A percentile compares a stretch with the other conserved stretches of the same genome.
These are phyloP conservation scores for Tyria jacobaeae DNA, from an alignment of 2,888 invertebrate species.

Conservation along the genomic window DNA sequence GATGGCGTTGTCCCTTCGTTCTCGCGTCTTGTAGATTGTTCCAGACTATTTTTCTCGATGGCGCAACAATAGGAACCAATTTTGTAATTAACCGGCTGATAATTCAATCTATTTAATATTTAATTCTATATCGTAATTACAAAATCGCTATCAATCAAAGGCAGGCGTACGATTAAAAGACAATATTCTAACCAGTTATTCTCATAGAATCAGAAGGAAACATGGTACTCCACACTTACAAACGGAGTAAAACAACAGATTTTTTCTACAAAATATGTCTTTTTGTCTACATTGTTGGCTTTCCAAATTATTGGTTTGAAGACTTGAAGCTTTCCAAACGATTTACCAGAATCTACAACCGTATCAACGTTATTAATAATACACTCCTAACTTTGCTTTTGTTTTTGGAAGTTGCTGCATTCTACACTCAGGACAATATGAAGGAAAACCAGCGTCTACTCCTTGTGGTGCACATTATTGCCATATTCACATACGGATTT, in stretches of 20 bases:
- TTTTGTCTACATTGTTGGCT: slow-evolving; percentile 42
- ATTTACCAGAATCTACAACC: slow-evolving; percentile 35
- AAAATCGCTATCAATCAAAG: slow-evolving; percentile 4
- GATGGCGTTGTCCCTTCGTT: too few species aligned
- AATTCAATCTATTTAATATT: background rate
- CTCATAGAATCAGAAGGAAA: background rate
- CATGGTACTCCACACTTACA: slow-evolving; percentile 18
- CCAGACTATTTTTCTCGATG: too few species aligned
- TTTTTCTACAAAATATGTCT: slow-evolving; percentile 45
- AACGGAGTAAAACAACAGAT: slow-evolving; percentile 35
- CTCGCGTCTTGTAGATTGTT: too few species aligned
- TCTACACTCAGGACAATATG: slow-evolving; percentile 56
- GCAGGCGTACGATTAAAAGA: background rate
- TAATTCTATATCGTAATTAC: too few species aligned
- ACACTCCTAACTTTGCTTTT: slow-evolving; percentile 44
- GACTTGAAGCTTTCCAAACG: slow-evolving; percentile 40
- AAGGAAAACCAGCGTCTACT: slow-evolving; percentile 53
- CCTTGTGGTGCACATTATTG: slow-evolving; percentile 49
- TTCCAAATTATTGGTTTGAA: slow-evolving; percentile 60
- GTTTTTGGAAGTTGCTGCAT: slow-evolving; percentile 46
- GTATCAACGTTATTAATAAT: slow-evolving; percentile 40
- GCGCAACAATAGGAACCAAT: too few species aligned
- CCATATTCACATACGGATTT: slow-evolving; percentile 52
- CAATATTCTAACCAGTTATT: background rate
- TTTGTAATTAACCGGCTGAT: too few species aligned